Evolutionary conservation across 2,797 vertebrate genomes (phyloP).

Genomic region (Kryptopterus vitreolus): DNA sequence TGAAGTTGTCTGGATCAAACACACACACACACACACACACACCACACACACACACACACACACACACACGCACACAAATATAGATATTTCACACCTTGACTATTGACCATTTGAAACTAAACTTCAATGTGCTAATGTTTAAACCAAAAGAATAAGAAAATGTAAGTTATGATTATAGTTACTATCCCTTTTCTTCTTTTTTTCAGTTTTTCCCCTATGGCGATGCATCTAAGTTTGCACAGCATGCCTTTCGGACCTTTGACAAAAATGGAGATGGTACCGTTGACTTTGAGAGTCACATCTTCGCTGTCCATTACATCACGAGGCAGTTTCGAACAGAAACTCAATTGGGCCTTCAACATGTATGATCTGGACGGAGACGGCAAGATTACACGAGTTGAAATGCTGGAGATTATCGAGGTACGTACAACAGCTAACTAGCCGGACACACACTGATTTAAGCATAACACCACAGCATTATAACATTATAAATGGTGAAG

Average conservation of each 20-base stretch:
- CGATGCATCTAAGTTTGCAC: slow-evolving; percentile 88
- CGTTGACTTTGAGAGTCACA: slow-evolving; percentile 92
- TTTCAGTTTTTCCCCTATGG: slow-evolving; percentile 89
- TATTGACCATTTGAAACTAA: neutral
- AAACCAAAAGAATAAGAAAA: neutral
- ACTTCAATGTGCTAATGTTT: neutral
- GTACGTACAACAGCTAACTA: slow-evolving; percentile 60
- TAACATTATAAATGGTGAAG: too few species aligned
- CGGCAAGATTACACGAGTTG: slow-evolving; percentile 88
- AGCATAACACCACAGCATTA: too few species aligned
- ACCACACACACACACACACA: neutral
- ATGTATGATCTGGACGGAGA: slow-evolving; percentile 90
- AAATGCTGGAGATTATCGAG: slow-evolving; percentile 93
- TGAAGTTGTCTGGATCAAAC: slow-evolving; percentile 15
- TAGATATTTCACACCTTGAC: slow-evolving; percentile 3
- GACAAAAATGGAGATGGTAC: slow-evolving; percentile 89
- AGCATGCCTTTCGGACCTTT: slow-evolving; percentile 89
- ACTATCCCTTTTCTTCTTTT: neutral
- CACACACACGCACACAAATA: neutral
- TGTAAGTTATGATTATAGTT: neutral
- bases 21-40: neutral
- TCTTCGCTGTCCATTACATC: slow-evolving; percentile 92
- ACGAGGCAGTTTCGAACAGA: slow-evolving; percentile 88
- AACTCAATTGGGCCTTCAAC: slow-evolving; percentile 92
- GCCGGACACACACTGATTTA: too few species aligned